Base-by-base conservation (phyloP, 2,888 invertebrate species). In the Drosophila setosimentum region DNA sequence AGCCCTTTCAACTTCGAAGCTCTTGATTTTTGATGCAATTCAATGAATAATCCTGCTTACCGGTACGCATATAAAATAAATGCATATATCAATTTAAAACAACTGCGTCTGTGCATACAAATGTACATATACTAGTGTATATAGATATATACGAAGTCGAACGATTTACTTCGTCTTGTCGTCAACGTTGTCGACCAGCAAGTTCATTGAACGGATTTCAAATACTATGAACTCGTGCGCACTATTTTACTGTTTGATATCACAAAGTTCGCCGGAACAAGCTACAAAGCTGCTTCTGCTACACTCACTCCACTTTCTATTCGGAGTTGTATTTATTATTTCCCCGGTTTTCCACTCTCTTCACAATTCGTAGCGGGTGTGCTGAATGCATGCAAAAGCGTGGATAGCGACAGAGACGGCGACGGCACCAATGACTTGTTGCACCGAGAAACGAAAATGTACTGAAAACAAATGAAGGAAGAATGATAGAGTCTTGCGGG, bases 391-490 rank as follows among this genome's bases (percentile, higher is more conserved):
- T 65, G 64, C 70, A 60, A 63, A 68, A 66, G 58, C 51, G n/a
- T n/a, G 55, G 24, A 53, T 51, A 45, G 37, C 45, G 24, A 24
- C 21, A 24, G 24, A 16, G 24, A 45, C 24, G 53, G 50, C 65
- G 58, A 65, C n/a, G n/a, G 40, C 83, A 67, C 67, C 75, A 66
- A 48, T 79, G 87, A 91, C 91, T 87, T 89, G 87, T 91, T 91
- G 87, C 87, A 87, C 63, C 80, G 83, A 82, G 72, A 70, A 76
- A 72, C 77, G 73, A 80, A 85, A 71, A 68, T 71, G 49, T 68
- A 87, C 87, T 87, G 74, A 87, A 80, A 72, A 73, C 84, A 76
- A 80, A 80, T 73, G 68, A 71, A 90, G 90, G 75, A 85, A 90
- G 89, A 90, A 88, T 73, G 73, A 73, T 70, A 73, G 65, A 67